These are phyloP conservation scores for Drosophila neutralis DNA, from an alignment of 2,888 invertebrate species.

Conservation along the genomic window DNA sequence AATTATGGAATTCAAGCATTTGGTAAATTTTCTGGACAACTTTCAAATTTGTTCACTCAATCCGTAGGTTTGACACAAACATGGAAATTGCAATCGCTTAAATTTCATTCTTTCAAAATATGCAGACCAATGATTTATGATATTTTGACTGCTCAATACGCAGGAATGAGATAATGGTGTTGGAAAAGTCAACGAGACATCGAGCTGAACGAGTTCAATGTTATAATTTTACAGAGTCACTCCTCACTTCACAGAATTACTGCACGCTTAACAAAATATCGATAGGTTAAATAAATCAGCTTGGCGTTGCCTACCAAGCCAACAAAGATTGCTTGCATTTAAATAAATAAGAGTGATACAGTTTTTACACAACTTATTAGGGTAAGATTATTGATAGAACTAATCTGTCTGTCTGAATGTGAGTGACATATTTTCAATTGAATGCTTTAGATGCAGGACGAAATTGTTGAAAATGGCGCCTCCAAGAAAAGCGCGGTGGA, in stretches of 20 bases:
- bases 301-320: neutral
- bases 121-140: neutral
- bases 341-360: neutral
- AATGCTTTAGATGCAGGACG: slow-evolving; percentile 3
- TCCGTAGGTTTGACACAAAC: neutral
- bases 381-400: neutral
- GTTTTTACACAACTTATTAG: neutral
- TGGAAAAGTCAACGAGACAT: neutral
- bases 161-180: neutral
- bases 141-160: neutral
- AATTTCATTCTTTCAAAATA: neutral
- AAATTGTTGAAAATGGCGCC: neutral
- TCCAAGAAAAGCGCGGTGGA: neutral
- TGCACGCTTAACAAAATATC: neutral
- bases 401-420: neutral
- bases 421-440: neutral
- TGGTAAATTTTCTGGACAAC: neutral
- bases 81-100: neutral
- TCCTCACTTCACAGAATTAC: neutral
- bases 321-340: neutral
- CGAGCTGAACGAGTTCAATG: neutral
- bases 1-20: slow-evolving; percentile 13
- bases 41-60: neutral
- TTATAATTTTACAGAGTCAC: neutral
- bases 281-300: neutral